Evolutionary conservation across 2,888 invertebrate genomes (phyloP), one percentile per base, ranked within the genome.

Genomic region (Netelia inedita): DNA sequence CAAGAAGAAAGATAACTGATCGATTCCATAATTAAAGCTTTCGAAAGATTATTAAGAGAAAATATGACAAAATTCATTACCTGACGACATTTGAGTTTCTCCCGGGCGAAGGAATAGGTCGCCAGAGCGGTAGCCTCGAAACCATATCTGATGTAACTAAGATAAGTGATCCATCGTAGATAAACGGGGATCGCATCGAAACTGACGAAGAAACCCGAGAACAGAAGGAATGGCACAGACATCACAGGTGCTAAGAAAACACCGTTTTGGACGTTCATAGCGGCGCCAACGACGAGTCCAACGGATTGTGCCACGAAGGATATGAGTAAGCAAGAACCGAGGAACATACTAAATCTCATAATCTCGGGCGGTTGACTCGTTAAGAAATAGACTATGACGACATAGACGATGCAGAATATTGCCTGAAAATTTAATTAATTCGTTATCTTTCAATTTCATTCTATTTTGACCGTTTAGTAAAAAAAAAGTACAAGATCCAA

Each of bases 201-300:
- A 85, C 98, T 98, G 55, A 99, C 98, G 94, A 99, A 99, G 96
- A 99, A 99, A 8, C 99, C 99, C 89, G 98, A 98, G 95, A 99
- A 99, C 82, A 99, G 95, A 79, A 99, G 95, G 95, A 99, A 98
- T 50, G 99, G 99, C 65, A 99, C 98, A 0, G 98, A 98, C 97
- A 98, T 98, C 63, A 99, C 98, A 0, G 99, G 99, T 8, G 98
- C 99, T 89, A 99, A 95, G 95, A 99, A 99, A 74, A 99, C 98
- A 41, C 99, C 98, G 92, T 98, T 98, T 96, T 98, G 94, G 11
- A 98, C 98, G 90, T 98, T 98, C 96, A 98, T 98, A 6, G 98
- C 98, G 59, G 99, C 99, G 8, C 99, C 99, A 6, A 99, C 98
- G 0, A 99, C 97, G 2, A 99, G 95, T 1, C 99, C 99, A 8